phyloP scores from a whole-genome alignment of 2,113 vertebrate species.

The Heterocephalus glaber region DNA sequence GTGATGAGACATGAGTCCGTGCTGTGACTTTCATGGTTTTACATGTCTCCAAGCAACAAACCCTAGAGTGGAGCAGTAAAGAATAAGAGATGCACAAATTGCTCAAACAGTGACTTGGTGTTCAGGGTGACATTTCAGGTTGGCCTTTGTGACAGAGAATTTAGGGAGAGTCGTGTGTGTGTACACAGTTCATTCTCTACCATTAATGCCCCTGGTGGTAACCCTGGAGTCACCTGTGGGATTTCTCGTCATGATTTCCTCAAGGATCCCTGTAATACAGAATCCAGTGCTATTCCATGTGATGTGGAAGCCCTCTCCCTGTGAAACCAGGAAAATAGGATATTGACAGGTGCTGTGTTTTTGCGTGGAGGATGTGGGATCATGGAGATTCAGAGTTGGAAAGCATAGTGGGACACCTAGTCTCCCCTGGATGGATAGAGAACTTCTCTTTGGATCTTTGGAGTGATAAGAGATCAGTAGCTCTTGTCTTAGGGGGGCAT shows the following conservation, averaged over 20 bases:
- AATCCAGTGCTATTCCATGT: background rate
- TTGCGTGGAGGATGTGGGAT: no score
- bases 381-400: background rate
- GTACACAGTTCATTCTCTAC: background rate
- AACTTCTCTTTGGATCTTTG: background rate
- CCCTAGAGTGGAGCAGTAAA: background rate
- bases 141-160: constrained; percentile 8
- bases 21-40: background rate
- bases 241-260: background rate
- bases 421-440: background rate
- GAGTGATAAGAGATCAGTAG: no score
- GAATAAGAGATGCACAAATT: background rate
- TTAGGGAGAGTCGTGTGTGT: background rate
- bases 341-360: background rate
- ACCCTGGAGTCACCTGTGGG: background rate
- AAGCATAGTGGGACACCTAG: background rate
- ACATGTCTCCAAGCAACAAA: background rate
- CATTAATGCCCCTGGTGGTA: background rate
- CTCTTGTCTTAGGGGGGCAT: background rate
- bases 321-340: background rate
- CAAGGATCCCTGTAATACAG: accelerated
- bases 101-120: background rate
- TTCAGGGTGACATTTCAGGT: background rate
- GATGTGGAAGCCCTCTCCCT: accelerated
- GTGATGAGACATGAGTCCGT: background rate